Percentiles rank a stretch among this genome's conserved stretches.
Evolutionary conservation across 1,140 invertebrate species (phyloP).

Genomic region (Colletes gigas): DNA sequence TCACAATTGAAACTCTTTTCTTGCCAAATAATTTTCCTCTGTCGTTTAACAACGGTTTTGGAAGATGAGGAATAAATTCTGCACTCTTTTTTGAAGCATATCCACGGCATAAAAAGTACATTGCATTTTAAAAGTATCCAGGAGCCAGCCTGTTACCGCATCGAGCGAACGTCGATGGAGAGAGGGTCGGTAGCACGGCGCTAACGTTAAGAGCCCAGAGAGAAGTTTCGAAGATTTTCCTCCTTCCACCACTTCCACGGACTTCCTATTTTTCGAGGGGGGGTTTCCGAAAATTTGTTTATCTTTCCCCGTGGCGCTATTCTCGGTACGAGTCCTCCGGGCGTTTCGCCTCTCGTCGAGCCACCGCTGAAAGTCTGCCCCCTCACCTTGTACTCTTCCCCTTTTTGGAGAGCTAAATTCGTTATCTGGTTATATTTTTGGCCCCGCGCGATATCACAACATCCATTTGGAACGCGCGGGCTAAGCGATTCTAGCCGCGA

Average conservation of each 20-base stretch:
- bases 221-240: background rate
- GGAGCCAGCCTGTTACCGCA: too few relatives aligned
- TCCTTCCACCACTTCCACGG: background rate
- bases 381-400: constrained; percentile 35
- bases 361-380: background rate
- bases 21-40: too few relatives aligned
- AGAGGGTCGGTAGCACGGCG: too few relatives aligned
- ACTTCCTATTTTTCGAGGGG: constrained; percentile 5
- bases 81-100: too few relatives aligned
- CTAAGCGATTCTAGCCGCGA: constrained; percentile 22
- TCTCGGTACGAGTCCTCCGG: constrained; percentile 15
- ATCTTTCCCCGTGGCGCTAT: constrained; percentile 40
- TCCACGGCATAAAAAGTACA: too few relatives aligned
- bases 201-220: background rate
- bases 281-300: constrained; percentile 50
- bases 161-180: too few relatives aligned
- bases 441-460: constrained; percentile 53
- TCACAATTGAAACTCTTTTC: too few relatives aligned
- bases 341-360: background rate
- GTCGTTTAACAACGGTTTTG: too few relatives aligned
- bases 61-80: too few relatives aligned
- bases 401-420: constrained; percentile 45
- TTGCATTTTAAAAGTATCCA: too few relatives aligned
- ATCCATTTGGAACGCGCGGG: constrained; percentile 18
- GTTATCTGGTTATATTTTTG: constrained; percentile 57